phyloP scores from a whole-genome alignment of 1,140 invertebrate species.

The Armadillidium nasatum region DNA sequence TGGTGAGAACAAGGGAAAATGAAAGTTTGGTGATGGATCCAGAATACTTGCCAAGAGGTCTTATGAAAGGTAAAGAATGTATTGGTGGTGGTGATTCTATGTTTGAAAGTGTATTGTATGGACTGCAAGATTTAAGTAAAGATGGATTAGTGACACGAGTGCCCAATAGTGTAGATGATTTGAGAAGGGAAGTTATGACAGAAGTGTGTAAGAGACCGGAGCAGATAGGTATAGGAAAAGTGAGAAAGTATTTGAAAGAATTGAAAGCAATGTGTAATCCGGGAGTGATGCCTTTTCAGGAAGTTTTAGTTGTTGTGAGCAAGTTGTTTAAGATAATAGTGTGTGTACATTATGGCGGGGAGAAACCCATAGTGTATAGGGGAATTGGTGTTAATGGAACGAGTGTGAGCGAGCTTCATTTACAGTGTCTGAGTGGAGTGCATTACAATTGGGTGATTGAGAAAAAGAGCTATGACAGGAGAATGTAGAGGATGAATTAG shows the following conservation, averaged over 20 bases:
- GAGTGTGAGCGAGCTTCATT: no score
- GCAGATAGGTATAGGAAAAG: neutral
- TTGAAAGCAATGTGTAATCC: neutral
- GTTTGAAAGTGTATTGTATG: neutral
- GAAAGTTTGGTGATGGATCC: no score
- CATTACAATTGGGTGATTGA: neutral
- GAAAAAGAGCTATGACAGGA: no score
- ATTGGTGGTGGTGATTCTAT: neutral
- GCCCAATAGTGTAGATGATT: neutral
- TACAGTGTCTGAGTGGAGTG: neutral
- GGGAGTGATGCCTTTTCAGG: neutral
- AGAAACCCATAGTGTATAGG: neutral
- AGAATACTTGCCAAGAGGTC: no score
- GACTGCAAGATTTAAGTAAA: neutral
- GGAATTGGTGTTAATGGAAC: neutral
- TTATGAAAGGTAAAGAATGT: no score
- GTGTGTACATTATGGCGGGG: neutral
- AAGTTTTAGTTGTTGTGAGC: neutral
- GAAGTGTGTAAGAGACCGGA: neutral
- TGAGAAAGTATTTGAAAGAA: neutral
- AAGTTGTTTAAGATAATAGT: slow-evolving; percentile 2
- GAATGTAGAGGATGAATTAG: no score
- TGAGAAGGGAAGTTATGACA: neutral
- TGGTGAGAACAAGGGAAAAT: neutral
- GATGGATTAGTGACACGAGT: neutral